A percentile compares a stretch with the other conserved stretches of the same genome.
phyloP scores from a whole-genome alignment of 2,113 vertebrate species.

The Xiphophorus couchianus region DNA sequence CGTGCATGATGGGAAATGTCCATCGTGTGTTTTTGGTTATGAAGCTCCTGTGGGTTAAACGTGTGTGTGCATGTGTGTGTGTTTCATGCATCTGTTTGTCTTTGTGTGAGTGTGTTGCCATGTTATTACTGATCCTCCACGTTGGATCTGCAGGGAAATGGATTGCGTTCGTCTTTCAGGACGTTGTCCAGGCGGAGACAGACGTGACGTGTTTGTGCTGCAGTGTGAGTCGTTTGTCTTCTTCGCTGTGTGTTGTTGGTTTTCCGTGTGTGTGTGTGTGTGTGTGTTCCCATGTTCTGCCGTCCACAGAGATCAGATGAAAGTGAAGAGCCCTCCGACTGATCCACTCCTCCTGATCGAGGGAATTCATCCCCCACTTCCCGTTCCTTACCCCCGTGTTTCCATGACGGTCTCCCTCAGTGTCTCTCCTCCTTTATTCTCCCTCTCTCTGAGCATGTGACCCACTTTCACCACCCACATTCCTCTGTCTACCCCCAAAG shows the following conservation, averaged over 20 bases:
- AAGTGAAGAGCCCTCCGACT: constrained; percentile 81
- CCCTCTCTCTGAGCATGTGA: constrained; percentile 66
- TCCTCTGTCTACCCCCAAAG: constrained; percentile 61
- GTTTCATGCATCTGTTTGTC: constrained; percentile 47
- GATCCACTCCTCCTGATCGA: constrained; percentile 78
- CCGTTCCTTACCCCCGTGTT: constrained; percentile 44
- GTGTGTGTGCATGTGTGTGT: constrained; percentile 39
- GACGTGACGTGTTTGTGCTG: constrained; percentile 35
- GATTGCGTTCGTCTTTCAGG: constrained; percentile 67
- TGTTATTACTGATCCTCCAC: constrained; percentile 65
- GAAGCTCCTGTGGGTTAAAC: constrained; percentile 27
- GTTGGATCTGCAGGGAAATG: constrained; percentile 73
- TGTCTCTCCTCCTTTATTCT: constrained; percentile 61
- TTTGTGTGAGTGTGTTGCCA: constrained; percentile 44
- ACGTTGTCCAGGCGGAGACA: constrained; percentile 29
- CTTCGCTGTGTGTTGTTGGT: constrained; percentile 61
- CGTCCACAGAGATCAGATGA: constrained; percentile 82
- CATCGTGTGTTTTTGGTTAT: constrained; percentile 44
- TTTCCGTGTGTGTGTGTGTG: constrained; percentile 57
- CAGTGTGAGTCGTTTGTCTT: constrained; percentile 42
- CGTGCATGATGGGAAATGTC: constrained; percentile 61
- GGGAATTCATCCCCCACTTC: constrained; percentile 76
- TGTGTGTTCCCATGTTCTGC: constrained; percentile 75
- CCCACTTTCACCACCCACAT: constrained; percentile 72
- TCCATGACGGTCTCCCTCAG: constrained; percentile 52